phyloP scores from a whole-genome alignment of 1,140 invertebrate species.

The Ips typographus region DNA sequence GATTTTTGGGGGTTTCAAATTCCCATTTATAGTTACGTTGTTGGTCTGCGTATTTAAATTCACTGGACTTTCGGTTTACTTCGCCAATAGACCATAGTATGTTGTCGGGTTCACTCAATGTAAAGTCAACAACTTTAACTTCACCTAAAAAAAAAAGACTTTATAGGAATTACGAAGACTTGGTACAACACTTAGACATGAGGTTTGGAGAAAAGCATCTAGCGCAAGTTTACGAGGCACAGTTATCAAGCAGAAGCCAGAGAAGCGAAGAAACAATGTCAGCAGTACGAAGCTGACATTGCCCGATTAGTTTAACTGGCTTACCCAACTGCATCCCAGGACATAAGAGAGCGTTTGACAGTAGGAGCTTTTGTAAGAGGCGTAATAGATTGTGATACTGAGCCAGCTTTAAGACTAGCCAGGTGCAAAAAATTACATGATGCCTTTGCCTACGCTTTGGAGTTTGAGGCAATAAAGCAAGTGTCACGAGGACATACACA shows the following conservation, averaged over 20 bases:
- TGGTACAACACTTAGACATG: background rate
- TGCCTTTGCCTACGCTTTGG: no score
- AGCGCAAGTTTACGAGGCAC: no score
- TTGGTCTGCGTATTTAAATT: constrained; percentile 13
- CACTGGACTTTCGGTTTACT: constrained; percentile 7
- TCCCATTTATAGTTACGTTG: constrained; percentile 16
- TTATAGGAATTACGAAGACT: no score
- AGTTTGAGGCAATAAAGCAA: no score
- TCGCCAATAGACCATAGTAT: constrained; percentile 11
- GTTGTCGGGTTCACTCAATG: constrained; percentile 4
- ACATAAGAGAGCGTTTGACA: no score
- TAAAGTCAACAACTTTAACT: background rate
- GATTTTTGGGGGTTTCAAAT: background rate
- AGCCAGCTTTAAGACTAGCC: background rate
- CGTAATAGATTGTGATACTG: background rate
- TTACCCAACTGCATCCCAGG: no score
- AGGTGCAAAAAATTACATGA: no score
- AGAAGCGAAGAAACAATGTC: background rate
- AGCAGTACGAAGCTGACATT: background rate
- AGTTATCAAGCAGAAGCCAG: background rate
- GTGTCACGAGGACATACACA: no score
- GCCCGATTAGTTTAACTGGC: no score
- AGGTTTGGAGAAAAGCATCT: background rate
- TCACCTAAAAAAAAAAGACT: background rate
- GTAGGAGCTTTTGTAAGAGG: no score